Conservation (phyloP, 2,113 vertebrate genomes). For the Plestiodon gilberti region DNA sequence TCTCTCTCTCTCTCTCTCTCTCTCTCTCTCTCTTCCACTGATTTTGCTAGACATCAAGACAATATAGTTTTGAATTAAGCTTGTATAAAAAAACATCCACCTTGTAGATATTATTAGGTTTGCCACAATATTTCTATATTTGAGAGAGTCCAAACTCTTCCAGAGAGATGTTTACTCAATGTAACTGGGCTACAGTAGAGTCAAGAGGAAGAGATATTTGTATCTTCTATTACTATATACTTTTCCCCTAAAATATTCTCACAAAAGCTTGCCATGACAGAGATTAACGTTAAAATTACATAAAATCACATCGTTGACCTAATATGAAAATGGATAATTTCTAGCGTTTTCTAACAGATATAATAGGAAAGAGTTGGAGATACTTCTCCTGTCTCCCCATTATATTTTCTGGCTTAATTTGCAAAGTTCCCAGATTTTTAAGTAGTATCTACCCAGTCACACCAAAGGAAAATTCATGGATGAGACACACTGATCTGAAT, state of each 20-base stretch:
- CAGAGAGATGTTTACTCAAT: conserved; percentile 45
- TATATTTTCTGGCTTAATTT: conserved; percentile 34
- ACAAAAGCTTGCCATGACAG: conserved; percentile 49
- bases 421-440: conserved; percentile 34
- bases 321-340: conserved; percentile 26
- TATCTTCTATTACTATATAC: conserved; percentile 63
- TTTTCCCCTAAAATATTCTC: conserved; percentile 43
- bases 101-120: conserved; percentile 28
- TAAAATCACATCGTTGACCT: conserved; percentile 19
- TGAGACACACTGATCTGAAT: conserved; percentile 4
- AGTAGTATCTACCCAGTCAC: conserved; percentile 6
- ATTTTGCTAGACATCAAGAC: conserved; percentile 31
- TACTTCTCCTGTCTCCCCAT: neutral
- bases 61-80: neutral
- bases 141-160: conserved; percentile 57
- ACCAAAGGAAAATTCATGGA: conserved; percentile 28
- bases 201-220: conserved; percentile 22
- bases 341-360: neutral
- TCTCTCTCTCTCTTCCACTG: conserved; percentile 1
- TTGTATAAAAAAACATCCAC: conserved; percentile 41
- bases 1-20: no score
- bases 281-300: conserved; percentile 52
- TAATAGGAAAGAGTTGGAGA: conserved; percentile 31
- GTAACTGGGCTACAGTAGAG: conserved; percentile 42
- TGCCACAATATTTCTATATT: conserved; percentile 47